These are phyloP conservation scores for Dermochelys coriacea DNA, from an alignment of 2,797 vertebrate genomes.

Conservation along the genomic window DNA sequence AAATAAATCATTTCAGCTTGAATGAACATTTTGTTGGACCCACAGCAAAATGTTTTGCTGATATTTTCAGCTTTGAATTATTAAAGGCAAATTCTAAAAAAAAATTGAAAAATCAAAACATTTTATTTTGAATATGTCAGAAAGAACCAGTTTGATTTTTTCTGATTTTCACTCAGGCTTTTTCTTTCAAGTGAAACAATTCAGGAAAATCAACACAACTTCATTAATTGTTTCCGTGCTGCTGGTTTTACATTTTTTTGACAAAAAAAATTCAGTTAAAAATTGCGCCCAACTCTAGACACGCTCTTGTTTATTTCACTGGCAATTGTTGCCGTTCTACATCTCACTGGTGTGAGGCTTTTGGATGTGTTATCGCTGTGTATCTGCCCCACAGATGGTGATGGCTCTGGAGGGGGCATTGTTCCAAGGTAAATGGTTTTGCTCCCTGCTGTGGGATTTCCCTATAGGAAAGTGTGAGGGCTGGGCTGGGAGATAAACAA, in stretches of 20 bases:
- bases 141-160: background rate
- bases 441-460: background rate
- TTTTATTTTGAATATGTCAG: background rate
- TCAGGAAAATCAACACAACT: no score
- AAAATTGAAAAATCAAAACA: no score
- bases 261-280: background rate
- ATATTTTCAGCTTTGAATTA: no score
- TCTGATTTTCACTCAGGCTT: fast-evolving
- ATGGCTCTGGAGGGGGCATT: background rate
- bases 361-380: background rate
- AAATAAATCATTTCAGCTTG: no score
- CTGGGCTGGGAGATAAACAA: background rate
- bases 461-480: background rate
- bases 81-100: no score
- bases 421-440: background rate
- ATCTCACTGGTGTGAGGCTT: background rate
- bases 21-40: no score
- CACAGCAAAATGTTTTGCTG: no score
- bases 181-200: no score
- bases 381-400: background rate
- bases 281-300: fast-evolving
- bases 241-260: background rate
- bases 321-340: background rate
- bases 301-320: background rate
- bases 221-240: no score